Percentiles rank a stretch among this genome's conserved stretches.
phyloP scores from a whole-genome alignment of 2,888 invertebrate species.

The Seira ritae region DNA sequence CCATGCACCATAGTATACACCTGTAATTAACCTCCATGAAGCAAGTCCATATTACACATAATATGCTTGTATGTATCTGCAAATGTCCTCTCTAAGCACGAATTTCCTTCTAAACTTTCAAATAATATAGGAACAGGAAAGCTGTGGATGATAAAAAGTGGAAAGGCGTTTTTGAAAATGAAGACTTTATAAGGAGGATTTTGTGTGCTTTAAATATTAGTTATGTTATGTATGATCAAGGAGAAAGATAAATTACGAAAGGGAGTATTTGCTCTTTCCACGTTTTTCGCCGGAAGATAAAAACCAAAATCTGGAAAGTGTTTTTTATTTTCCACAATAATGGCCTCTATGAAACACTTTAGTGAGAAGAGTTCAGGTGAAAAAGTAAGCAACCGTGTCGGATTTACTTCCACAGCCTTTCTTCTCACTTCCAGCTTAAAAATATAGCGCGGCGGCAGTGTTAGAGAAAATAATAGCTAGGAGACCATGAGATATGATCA shows the following conservation, averaged over 20 bases:
- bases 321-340: background rate
- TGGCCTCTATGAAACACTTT: background rate
- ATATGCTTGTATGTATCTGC: background rate
- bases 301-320: background rate
- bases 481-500: conserved; percentile 16
- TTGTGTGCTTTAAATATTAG: conserved; percentile 3
- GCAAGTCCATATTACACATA: no score
- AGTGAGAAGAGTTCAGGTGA: background rate
- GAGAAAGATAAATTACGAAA: conserved; percentile 1
- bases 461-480: background rate
- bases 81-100: background rate
- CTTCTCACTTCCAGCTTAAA: conserved; percentile 4
- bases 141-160: background rate
- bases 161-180: background rate
- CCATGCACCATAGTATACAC: background rate
- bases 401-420: conserved; percentile 16
- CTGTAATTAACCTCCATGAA: conserved; percentile 11
- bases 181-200: background rate
- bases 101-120: background rate
- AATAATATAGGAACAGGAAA: background rate
- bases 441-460: background rate
- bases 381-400: background rate
- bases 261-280: background rate
- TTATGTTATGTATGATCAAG: background rate
- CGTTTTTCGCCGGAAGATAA: background rate